Conservation (phyloP, 2,113 vertebrate genomes). For the Campylomormyrus tamandua region DNA sequence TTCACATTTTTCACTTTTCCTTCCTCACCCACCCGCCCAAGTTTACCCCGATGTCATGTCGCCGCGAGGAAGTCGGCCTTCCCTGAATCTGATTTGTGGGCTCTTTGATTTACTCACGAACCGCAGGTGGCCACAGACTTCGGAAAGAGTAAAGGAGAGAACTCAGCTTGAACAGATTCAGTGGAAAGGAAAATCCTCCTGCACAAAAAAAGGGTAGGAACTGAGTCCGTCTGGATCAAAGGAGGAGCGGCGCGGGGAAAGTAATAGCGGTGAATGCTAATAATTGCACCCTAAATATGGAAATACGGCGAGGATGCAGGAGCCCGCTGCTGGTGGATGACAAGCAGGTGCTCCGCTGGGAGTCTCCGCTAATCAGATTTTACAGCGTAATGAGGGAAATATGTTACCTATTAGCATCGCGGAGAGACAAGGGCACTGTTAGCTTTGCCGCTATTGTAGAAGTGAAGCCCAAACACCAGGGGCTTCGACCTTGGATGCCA, state of each 20-base stretch:
- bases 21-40: background rate
- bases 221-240: background rate
- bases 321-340: background rate
- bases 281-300: background rate
- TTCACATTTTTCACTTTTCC: background rate
- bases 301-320: background rate
- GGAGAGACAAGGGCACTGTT: background rate
- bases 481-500: background rate
- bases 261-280: background rate
- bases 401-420: background rate
- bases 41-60: background rate
- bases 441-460: background rate
- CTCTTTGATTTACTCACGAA: background rate
- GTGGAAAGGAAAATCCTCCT: background rate
- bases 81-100: background rate
- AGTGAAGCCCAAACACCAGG: background rate
- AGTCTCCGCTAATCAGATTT: slow-evolving; percentile 1
- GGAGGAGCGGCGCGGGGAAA: background rate
- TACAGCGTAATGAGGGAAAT: background rate
- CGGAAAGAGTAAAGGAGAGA: background rate
- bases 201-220: background rate
- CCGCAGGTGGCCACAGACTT: background rate
- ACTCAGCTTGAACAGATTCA: background rate
- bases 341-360: background rate
- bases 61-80: background rate